Evolutionary conservation across 2,113 vertebrate species (phyloP).

Genomic region (Myocastor coypus): DNA sequence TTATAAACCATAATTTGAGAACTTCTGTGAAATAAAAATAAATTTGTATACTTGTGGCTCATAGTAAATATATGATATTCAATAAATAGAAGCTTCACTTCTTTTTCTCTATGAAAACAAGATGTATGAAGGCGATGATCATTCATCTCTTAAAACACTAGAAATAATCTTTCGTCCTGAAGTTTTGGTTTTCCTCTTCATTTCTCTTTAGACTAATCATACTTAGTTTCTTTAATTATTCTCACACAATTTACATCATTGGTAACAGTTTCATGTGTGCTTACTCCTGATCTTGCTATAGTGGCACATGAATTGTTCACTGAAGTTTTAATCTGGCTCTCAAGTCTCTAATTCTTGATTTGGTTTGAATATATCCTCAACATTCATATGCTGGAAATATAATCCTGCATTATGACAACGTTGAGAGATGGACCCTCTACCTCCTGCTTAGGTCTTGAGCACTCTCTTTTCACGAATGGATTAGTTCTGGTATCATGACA

Average conservation of each 20-base stretch:
- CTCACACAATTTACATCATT: neutral
- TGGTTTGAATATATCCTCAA: neutral
- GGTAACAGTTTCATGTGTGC: neutral
- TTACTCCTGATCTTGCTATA: neutral
- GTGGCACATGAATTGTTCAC: too few relatives aligned
- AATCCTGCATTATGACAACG: neutral
- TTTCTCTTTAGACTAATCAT: constrained; percentile 19
- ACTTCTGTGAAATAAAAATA: constrained; percentile 36
- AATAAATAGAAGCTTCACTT: constrained; percentile 8
- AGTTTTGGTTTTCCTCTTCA: neutral
- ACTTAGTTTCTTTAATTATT: constrained; percentile 40
- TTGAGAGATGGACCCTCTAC: neutral
- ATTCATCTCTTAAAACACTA: constrained; percentile 1
- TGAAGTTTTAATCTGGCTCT: too few relatives aligned
- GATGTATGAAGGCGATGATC: neutral
- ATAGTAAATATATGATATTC: neutral
- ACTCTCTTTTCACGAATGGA: neutral
- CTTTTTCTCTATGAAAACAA: neutral
- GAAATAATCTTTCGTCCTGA: neutral
- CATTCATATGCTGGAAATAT: neutral
- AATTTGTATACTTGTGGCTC: neutral
- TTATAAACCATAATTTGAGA: constrained; percentile 12
- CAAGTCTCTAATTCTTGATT: neutral
- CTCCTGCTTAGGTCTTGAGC: neutral
- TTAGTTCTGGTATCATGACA: neutral